phyloP scores from a whole-genome alignment of 2,797 vertebrate genomes.

The Tokudaia tokunoshimensis region DNA sequence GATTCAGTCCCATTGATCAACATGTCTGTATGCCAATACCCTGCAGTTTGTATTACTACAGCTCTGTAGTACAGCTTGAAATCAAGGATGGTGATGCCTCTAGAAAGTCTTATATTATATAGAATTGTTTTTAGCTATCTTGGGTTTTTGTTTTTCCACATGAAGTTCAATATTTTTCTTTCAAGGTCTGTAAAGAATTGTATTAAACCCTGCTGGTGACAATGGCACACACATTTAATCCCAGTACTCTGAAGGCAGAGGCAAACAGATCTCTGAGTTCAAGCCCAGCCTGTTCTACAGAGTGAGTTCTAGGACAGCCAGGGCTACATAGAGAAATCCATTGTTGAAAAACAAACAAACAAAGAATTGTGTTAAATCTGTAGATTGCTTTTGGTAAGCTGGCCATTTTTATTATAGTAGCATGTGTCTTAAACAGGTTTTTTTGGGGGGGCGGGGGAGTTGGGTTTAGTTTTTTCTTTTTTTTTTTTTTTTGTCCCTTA shows the following conservation, averaged over 20 bases:
- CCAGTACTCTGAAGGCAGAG: neutral
- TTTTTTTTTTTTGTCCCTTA: neutral
- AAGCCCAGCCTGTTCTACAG: neutral
- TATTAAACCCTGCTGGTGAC: neutral
- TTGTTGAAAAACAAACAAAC: neutral
- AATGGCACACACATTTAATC: neutral
- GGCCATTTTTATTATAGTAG: neutral
- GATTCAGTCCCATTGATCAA: neutral
- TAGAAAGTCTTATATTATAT: neutral
- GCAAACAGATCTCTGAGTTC: neutral
- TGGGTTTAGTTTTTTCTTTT: too few relatives aligned
- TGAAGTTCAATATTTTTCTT: neutral
- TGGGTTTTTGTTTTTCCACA: neutral
- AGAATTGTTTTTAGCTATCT: neutral
- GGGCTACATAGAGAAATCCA: neutral
- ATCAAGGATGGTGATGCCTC: neutral
- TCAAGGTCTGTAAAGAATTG: neutral
- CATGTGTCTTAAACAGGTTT: conserved; percentile 6
- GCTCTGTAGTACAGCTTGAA: neutral
- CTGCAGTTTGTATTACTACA: neutral
- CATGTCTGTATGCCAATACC: neutral
- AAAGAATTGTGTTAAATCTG: neutral
- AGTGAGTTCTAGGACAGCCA: neutral
- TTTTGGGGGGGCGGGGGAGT: too few relatives aligned
- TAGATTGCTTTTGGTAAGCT: neutral